Base-by-base conservation (phyloP, 1,140 invertebrate species). In the Glomeris maerens region DNA sequence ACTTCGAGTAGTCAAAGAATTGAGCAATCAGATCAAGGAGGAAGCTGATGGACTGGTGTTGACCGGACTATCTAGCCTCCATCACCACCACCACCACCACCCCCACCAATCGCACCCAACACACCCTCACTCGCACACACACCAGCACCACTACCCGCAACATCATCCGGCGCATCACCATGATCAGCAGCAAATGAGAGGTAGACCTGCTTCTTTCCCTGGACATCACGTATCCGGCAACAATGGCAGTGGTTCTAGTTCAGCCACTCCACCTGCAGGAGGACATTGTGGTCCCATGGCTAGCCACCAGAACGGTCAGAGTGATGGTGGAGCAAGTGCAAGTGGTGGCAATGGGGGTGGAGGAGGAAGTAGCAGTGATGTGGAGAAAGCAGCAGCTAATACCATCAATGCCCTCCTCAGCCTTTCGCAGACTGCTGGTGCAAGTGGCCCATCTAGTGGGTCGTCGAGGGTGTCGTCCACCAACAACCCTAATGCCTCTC, bases 1-100 rank as follows among this genome's bases (percentile, higher is more conserved):
- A 26, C 54, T 66, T 22, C 52, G 64, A 50, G 62, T 66, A 27
- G 63, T 64, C 2, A 64, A 64, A 53, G 64, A 66, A 52, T 48
- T 65, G 41, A 53, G 52, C 23, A 58, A 53, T 25, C 57, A 57
- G 39, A 56, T 55, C 49, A 54, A 57, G 38, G 53, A 44, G 36
- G 26, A 44, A 27, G 39, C 47, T 5, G 47, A 60, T 31, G 25
- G 21, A 4, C 21, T 50, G 17, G 17, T 42, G n/a, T 5, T 48
- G 5, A 41, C 29, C 3, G 40, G 40, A 21, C 17, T 36, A 17
- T 17, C 31, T 10, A 13, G 10, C 17, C 31, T 17, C 31, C 10
- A 13, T 36, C 31, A 10, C 17, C 31, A 10, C 17, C 31, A 10
- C 17, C 10, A 17, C 31, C 40, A 42, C 20, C 40, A 5, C 25